Evolutionary conservation across 2,888 invertebrate genomes (phyloP).

Genomic region (Rotaria sp.): DNA sequence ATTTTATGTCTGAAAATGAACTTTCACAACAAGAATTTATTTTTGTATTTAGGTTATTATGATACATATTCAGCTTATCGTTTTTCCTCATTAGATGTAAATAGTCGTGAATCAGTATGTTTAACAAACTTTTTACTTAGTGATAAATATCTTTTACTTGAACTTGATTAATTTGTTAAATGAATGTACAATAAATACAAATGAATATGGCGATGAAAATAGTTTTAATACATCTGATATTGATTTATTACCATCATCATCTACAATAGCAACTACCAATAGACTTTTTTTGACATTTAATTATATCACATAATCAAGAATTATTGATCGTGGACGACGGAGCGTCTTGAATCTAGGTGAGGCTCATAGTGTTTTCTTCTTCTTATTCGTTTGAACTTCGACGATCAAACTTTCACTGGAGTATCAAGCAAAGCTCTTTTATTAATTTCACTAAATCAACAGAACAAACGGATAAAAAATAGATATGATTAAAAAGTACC

Average conservation of each 20-base stretch:
- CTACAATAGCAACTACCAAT: background rate
- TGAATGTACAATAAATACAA: conserved; percentile 8
- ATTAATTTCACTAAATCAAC: no score
- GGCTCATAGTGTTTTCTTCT: no score
- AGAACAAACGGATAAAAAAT: no score
- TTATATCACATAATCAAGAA: conserved; percentile 28
- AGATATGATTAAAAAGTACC: no score
- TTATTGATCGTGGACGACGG: background rate
- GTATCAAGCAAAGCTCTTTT: no score
- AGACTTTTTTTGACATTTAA: conserved; percentile 3
- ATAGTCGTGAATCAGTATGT: conserved; percentile 89
- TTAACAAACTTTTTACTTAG: conserved; percentile 91
- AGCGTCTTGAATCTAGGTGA: no score
- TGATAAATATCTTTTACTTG: conserved; percentile 46
- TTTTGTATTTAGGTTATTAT: background rate
- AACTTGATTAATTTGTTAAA: conserved; percentile 40
- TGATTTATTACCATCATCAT: background rate
- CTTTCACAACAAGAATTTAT: no score
- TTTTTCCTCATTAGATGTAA: conserved; percentile 90
- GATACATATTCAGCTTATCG: conserved; percentile 63
- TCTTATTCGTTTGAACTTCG: no score
- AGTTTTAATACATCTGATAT: background rate
- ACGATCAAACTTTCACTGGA: no score
- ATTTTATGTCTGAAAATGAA: no score
- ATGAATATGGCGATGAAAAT: background rate